Percentiles rank a stretch among this genome's conserved stretches.
These are phyloP conservation scores for Phengaris arion DNA, from an alignment of 2,888 invertebrate genomes.

Conservation along the genomic window DNA sequence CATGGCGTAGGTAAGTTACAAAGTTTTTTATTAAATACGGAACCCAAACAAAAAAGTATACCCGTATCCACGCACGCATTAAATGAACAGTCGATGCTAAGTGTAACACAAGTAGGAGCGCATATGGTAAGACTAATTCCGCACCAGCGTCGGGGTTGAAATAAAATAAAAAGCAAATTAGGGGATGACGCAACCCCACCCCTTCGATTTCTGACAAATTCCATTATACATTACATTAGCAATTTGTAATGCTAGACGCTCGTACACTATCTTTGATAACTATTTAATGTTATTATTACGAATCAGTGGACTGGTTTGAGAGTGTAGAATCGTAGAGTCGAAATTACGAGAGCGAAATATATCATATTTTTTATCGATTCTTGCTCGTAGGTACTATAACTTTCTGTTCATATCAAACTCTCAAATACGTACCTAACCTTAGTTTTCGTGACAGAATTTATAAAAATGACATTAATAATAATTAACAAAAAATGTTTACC, in stretches of 20 bases:
- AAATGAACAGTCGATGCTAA: conserved; percentile 65
- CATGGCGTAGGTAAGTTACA: not conserved
- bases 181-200: conserved; percentile 77
- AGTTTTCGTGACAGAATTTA: no score
- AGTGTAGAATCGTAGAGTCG: not conserved
- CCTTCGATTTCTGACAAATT: conserved; percentile 78
- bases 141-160: conserved; percentile 62
- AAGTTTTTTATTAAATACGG: not conserved
- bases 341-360: not conserved
- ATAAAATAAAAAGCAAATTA: conserved; percentile 77
- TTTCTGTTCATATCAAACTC: no score
- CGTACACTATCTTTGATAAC: conserved; percentile 37
- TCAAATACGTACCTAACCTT: no score
- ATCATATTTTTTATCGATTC: not conserved
- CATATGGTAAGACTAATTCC: conserved; percentile 79
- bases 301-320: not conserved
- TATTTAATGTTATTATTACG: not conserved
- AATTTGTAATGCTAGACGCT: conserved; percentile 52
- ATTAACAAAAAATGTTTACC: no score
- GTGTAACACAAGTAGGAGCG: conserved; percentile 74
- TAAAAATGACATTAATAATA: no score
- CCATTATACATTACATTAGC: conserved; percentile 73
- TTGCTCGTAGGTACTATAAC: no score
- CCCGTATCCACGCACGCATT: conserved; percentile 47
- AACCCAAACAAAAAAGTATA: conserved; percentile 4